Percentiles rank a stretch among this genome's conserved stretches.
Conservation (phyloP, 2,797 vertebrate genomes). For the Stomatorhinus walkeri region DNA sequence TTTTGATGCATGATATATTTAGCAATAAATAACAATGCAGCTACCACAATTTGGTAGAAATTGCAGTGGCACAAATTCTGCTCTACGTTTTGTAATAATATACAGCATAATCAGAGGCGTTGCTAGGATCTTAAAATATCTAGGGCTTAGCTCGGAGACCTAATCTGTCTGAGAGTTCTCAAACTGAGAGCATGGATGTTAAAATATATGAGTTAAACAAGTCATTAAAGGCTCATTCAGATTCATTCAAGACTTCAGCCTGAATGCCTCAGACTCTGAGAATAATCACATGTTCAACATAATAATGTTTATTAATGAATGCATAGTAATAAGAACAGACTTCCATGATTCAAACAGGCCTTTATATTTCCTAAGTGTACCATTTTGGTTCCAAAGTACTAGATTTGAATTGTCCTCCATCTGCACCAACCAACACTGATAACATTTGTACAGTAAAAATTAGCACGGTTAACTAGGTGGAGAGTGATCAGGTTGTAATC, state of each 20-base stretch:
- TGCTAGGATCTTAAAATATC: slow-evolving; percentile 2
- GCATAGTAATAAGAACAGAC: neutral
- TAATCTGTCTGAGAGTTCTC: neutral
- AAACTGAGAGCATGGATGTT: neutral
- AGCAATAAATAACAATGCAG: neutral
- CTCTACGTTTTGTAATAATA: neutral
- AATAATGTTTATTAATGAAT: neutral
- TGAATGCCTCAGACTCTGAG: neutral
- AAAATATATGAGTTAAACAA: neutral
- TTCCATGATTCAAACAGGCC: neutral
- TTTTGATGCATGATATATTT: neutral
- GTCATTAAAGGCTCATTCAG: neutral
- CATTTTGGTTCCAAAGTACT: neutral
- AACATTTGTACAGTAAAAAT: neutral
- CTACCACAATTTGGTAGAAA: neutral
- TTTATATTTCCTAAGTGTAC: neutral
- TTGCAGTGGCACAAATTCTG: neutral
- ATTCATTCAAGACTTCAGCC: neutral
- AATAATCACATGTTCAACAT: neutral
- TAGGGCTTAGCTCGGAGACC: neutral
- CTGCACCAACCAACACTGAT: neutral
- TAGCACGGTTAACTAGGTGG: neutral
- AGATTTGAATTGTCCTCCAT: neutral
- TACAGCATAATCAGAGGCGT: neutral
- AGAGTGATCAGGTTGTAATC: neutral